Conservation (phyloP, 2,888 invertebrate species). For the Eudasyphora cyanicolor region DNA sequence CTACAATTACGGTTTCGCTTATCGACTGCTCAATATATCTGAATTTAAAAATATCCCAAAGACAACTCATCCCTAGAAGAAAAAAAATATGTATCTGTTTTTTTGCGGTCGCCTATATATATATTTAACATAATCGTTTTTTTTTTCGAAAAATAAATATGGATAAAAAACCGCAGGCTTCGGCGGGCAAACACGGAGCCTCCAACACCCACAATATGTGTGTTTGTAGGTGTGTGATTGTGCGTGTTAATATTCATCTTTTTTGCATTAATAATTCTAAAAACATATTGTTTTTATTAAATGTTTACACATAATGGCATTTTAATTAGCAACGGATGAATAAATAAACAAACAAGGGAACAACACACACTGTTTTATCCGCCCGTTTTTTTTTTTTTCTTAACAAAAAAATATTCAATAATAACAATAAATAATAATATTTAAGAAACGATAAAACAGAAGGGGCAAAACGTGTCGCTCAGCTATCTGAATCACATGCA, state of each 20-base stretch:
- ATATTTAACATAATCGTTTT: too few relatives aligned
- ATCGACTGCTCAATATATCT: too few relatives aligned
- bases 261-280: slow-evolving; percentile 61
- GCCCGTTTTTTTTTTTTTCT: neutral
- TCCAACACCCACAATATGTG: neutral
- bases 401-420: neutral
- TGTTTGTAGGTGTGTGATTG: neutral
- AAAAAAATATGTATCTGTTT: neutral
- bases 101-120: neutral
- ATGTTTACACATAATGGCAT: slow-evolving; percentile 60
- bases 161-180: neutral
- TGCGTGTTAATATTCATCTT: neutral
- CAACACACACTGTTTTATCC: neutral
- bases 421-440: neutral
- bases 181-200: neutral
- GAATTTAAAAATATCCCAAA: too few relatives aligned
- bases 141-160: neutral
- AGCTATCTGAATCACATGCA: too few relatives aligned
- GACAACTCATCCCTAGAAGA: neutral
- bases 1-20: too few relatives aligned
- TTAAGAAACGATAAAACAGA: neutral
- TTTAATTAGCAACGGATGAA: slow-evolving; percentile 57
- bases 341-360: slow-evolving; percentile 11
- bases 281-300: slow-evolving; percentile 59
- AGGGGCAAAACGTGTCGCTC: neutral